phyloP scores from a whole-genome alignment of 2,113 vertebrate species.

The Apistogramma diplotaenia region DNA sequence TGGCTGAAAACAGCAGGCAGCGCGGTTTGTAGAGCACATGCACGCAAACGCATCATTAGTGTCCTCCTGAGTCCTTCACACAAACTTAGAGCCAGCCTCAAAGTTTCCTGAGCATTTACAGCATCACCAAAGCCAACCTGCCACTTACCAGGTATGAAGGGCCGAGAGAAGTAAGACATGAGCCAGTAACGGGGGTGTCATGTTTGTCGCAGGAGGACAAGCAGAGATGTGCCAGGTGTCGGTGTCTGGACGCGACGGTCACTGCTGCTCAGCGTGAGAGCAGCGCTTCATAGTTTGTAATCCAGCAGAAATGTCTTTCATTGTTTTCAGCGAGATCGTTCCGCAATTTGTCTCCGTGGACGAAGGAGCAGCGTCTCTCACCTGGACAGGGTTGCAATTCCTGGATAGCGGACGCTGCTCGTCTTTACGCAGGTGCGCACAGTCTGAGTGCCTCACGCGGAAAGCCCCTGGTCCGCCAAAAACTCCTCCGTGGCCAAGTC shows the following conservation, averaged over 20 bases:
- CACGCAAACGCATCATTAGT: not conserved
- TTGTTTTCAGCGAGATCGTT: slow-evolving; percentile 25
- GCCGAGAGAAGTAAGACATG: slow-evolving; percentile 82
- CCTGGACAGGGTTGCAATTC: slow-evolving; percentile 38
- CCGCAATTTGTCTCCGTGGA: not conserved
- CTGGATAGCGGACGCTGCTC: slow-evolving; percentile 46
- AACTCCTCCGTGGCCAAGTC: slow-evolving; percentile 38
- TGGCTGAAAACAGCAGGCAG: not conserved
- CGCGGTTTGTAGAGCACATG: not conserved
- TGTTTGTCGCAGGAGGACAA: slow-evolving; percentile 72
- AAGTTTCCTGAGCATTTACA: not conserved
- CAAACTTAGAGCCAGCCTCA: not conserved
- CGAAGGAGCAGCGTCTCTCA: slow-evolving; percentile 48
- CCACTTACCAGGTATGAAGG: slow-evolving; percentile 86
- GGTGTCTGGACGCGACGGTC: slow-evolving; percentile 34
- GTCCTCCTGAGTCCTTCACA: not conserved
- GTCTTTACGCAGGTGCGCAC: slow-evolving; percentile 52
- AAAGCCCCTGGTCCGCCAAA: slow-evolving; percentile 29
- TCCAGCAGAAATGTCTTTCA: slow-evolving; percentile 56
- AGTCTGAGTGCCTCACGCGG: slow-evolving; percentile 28
- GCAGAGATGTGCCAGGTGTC: slow-evolving; percentile 39
- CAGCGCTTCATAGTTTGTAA: slow-evolving; percentile 58
- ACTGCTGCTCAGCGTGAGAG: slow-evolving; percentile 22
- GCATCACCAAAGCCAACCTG: not conserved
- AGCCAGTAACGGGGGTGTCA: slow-evolving; percentile 81